Base-by-base conservation (phyloP, 2,888 invertebrate species). In the Folsomia candida region DNA sequence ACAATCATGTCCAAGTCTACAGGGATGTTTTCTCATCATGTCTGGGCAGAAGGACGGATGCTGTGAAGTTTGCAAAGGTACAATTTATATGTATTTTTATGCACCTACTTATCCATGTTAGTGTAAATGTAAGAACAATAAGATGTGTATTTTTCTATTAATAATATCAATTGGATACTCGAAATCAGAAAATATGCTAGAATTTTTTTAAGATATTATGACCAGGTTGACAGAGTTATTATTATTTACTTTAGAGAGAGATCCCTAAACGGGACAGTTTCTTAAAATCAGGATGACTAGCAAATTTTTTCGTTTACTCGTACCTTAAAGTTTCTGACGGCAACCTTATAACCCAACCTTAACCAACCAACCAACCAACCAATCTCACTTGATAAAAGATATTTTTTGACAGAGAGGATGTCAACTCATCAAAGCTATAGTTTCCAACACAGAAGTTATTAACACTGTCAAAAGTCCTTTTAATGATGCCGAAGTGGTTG, bases 21-120 rank as follows among this genome's bases (percentile, higher is more conserved):
- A 93, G 79, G 93, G 93, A 78, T 95, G 94, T 81, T 92, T 92
- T 81, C 89, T 92, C 83, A 85, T 88, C 51, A 83, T 87, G 65
- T 86, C 89, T 79, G 89, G 90, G 83, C 88, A 89, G 54, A 87
- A 88, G 62, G 89, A 90, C 80, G 89, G 89, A 58, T 93, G 93
- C 83, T 83, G 83, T 76, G 88, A 89, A 77, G 89, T 89, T 81
- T 94, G 94, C 84, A 93, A 91, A 88, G 90, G 90, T 89, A 82
- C 81, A 80, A 70, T 61, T 60, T 68, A 57, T 47, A 47, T 47
- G 9, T 47, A 11, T 47, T 18, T 47, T 47, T 47, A 18, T 47
- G n/a, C n/a, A n/a, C n/a, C n/a, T n/a, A n/a, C n/a, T n/a, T n/a
- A n/a, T n/a, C n/a, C n/a, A n/a, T n/a, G n/a, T n/a, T n/a, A n/a